Conservation (phyloP, 1,140 invertebrate genomes). For the Oryzaephilus surinamensis region DNA sequence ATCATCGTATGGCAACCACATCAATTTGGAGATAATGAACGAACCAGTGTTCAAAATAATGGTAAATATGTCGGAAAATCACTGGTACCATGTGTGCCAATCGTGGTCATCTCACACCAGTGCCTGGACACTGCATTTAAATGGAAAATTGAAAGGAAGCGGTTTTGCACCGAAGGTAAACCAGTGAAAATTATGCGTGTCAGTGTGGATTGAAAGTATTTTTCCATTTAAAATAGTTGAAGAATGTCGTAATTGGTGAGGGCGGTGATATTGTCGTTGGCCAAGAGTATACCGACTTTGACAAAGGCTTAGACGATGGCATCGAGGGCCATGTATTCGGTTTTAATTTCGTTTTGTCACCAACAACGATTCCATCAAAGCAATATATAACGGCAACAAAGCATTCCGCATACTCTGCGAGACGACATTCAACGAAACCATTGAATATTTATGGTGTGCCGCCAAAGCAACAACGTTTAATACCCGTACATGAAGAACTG, state of each 20-base stretch:
- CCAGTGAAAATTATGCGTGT: background rate
- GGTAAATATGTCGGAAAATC: conserved; percentile 39
- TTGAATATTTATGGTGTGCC: background rate
- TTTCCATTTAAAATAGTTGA: conserved; percentile 22
- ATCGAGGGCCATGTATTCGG: conserved; percentile 56
- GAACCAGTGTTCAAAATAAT: conserved; percentile 37
- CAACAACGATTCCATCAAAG: conserved; percentile 36
- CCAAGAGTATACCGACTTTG: conserved; percentile 53
- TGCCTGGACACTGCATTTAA: conserved; percentile 48
- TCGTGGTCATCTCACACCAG: conserved; percentile 49
- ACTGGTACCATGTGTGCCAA: conserved; percentile 55
- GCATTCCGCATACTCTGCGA: background rate
- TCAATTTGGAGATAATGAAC: conserved; percentile 47
- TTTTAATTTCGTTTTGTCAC: conserved; percentile 50
- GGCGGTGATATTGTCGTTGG: conserved; percentile 53
- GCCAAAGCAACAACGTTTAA: no score
- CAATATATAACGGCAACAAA: conserved; percentile 2
- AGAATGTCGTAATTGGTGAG: conserved; percentile 39
- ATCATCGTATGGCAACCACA: conserved; percentile 40
- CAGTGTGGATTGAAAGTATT: conserved; percentile 2
- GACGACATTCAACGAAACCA: background rate
- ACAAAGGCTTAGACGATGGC: conserved; percentile 50
- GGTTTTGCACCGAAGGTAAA: conserved; percentile 42
- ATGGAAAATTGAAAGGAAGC: conserved; percentile 39
- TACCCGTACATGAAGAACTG: no score